Base-by-base conservation (phyloP, 1,140 invertebrate species). In the Ceratoteleas bidentatus region DNA sequence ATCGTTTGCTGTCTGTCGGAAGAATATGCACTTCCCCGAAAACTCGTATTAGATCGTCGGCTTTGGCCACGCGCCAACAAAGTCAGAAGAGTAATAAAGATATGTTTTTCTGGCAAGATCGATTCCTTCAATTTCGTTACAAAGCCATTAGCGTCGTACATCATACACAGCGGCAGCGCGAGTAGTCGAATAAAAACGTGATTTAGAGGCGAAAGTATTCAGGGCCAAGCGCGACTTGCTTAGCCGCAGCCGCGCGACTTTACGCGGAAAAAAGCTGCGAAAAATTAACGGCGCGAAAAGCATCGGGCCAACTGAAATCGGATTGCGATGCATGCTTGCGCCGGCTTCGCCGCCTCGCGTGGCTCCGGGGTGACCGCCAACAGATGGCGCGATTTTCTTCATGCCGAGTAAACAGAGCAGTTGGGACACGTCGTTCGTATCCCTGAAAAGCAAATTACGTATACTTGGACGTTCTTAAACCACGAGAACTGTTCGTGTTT, bases 21-120 rank as follows among this genome's bases (percentile, higher is more conserved):
- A 79, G 68, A 79, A 79, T 79, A 72, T 79, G 76, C 76, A 72
- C 76, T 72, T 66, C 76, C 52, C 62, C 54, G 50, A 62, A 69
- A 73, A 73, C 47, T 73, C 62, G 64, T 68, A 80, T 80, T 73
- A 73, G 54, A 80, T 80, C 49, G 68, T 73, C 40, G 61, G 33
- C 54, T 68, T 80, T 80, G 76, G 76, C 66, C 32, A 0, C 7
- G 32, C 0, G 72, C 68, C 76, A 79, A 79, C 40, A 43, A 64
- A 69, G 58, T 70, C 43, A 43, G 61, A 72, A 72, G 68, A 79
- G 76, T 78, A 70, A 78, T 73, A 61, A 72, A 73, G 68, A 72
- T 66, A 66, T 66, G 62, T 73, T 79, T 79, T 62, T 54, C 45
- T 49, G 45, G 60, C 75, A 68, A 65, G 62, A 79, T 66, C 76